Evolutionary conservation across 92 coral and sea anemone genomes (phyloP), one percentile per base, ranked within the genome.

Genomic region (Paramuricea clavata): DNA sequence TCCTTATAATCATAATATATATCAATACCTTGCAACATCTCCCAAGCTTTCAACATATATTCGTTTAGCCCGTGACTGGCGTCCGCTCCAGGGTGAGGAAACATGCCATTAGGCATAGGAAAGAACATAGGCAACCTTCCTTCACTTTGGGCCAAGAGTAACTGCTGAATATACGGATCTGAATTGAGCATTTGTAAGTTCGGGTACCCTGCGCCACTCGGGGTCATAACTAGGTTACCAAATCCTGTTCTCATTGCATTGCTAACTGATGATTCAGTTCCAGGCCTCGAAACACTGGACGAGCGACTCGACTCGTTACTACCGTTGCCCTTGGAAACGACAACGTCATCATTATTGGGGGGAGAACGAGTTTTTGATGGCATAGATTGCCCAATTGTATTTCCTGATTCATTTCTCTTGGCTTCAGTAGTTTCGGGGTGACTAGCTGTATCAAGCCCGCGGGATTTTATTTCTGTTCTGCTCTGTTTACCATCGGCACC

Each of bases 201-300:
- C 21, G 64, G 84, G 73, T 79, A 79, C 19, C 73, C 84, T 11
- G 84, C 43, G 5, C 56, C 84, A 56, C 73, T 35, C 8, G 84
- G 56, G 9, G 73, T 35, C 73, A 79, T 79, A 5, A 79, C 44
- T 5, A 78, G 30, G 69, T 78, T 78, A 30, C 70, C 49, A 19
- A 61, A 6, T 0, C 72, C 72, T 1, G 72, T n/a, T 65, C 72
- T 30, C 72, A 65, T 65, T 26, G 36, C 39, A 26, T 65, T 65
- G 11, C 72, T 65, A 39, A 12, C 72, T 1, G 72, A 28, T 27
- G 72, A 31, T 19, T 65, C 72, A 0, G 72, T 25, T 32, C 84
- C 84, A 61, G 84, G 50, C 82, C 82, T 60, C 35, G 44, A 54
- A 17, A 39, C 35, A 35, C 17, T 15, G 19, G 68, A 50, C 39